These are phyloP conservation scores for Andricus curvator DNA, from an alignment of 2,888 invertebrate species.

Conservation along the genomic window DNA sequence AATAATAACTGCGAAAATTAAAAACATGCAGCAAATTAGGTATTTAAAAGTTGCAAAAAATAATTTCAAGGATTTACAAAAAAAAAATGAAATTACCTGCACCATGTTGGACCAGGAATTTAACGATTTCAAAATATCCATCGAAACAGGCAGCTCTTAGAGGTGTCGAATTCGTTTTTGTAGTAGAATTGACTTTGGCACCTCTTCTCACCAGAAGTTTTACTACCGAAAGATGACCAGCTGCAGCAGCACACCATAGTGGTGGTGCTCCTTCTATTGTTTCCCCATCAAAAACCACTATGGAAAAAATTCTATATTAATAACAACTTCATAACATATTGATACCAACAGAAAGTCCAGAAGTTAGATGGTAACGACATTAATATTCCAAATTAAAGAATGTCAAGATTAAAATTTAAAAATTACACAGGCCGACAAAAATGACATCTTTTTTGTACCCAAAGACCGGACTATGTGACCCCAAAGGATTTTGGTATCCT, in stretches of 20 bases:
- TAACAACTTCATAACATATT: background rate
- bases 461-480: too few species aligned
- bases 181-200: slow-evolving; percentile 96
- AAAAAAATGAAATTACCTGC: slow-evolving; percentile 82
- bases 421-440: too few species aligned
- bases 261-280: slow-evolving; percentile 98
- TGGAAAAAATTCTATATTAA: slow-evolving; percentile 59
- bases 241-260: slow-evolving; percentile 98
- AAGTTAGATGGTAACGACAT: background rate
- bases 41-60: too few species aligned
- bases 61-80: too few species aligned
- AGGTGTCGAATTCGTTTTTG: slow-evolving; percentile 96
- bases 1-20: too few species aligned
- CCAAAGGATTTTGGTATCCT: too few species aligned
- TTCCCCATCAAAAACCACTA: slow-evolving; percentile 98
- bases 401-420: too few species aligned
- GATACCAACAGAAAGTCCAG: background rate
- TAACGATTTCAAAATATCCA: slow-evolving; percentile 96
- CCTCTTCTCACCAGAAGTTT: slow-evolving; percentile 90
- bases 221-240: slow-evolving; percentile 94
- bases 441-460: too few species aligned
- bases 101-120: slow-evolving; percentile 93
- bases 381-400: too few species aligned
- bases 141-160: slow-evolving; percentile 98
- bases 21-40: too few species aligned